phyloP scores from a whole-genome alignment of 2,797 vertebrate species.

The Pipistrellus pipistrellus region DNA sequence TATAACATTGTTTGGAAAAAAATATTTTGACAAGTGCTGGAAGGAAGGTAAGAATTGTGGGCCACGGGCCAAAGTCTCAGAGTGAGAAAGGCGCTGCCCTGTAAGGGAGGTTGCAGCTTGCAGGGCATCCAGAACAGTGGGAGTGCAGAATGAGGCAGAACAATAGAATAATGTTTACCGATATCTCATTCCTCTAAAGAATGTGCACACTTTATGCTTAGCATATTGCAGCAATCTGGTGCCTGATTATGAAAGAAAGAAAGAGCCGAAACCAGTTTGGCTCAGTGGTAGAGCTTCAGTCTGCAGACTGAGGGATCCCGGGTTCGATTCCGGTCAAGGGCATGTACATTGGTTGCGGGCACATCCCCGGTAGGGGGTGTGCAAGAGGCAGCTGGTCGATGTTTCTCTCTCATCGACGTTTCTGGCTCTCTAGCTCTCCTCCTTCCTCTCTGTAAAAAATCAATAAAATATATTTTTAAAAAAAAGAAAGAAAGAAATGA shows the following conservation, averaged over 20 bases:
- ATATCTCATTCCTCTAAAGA: neutral
- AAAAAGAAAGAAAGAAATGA: too few relatives aligned
- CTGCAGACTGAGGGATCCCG: too few relatives aligned
- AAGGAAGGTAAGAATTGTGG: constrained; percentile 1
- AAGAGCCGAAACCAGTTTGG: too few relatives aligned
- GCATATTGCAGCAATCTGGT: neutral
- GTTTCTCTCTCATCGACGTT: too few relatives aligned
- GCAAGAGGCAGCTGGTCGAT: too few relatives aligned
- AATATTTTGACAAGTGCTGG: constrained; percentile 73
- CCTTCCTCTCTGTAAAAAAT: too few relatives aligned
- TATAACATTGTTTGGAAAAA: constrained; percentile 41
- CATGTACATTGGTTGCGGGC: too few relatives aligned
- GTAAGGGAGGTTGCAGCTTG: neutral
- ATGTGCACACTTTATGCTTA: rapidly evolving
- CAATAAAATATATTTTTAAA: too few relatives aligned
- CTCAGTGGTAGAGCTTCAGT: too few relatives aligned
- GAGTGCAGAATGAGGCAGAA: rapidly evolving
- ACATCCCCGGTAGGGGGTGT: too few relatives aligned
- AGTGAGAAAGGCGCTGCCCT: neutral
- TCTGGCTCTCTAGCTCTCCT: too few relatives aligned
- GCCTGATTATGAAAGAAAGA: neutral
- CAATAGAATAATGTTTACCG: rapidly evolving
- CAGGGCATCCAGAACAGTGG: neutral
- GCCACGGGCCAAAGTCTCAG: neutral
- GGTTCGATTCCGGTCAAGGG: too few relatives aligned